phyloP scores from a whole-genome alignment of 1,140 invertebrate genomes.

The Charaxes varanes region DNA sequence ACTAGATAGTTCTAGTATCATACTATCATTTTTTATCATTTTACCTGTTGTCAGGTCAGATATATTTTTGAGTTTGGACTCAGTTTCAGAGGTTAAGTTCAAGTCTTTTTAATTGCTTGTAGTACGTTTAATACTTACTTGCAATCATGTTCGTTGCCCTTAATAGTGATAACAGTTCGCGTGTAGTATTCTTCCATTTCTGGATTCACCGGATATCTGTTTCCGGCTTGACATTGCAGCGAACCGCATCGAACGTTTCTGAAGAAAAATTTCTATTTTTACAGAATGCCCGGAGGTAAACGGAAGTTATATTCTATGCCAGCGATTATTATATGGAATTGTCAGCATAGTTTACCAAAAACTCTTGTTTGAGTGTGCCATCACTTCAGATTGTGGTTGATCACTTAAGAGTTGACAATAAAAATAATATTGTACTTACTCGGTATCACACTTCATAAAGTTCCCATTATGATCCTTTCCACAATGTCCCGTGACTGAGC shows the following conservation, averaged over 20 bases:
- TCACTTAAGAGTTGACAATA: neutral
- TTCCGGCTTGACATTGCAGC: constrained; percentile 91
- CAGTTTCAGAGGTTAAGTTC: too few species aligned
- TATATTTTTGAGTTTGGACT: too few species aligned
- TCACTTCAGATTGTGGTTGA: neutral
- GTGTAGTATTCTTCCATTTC: constrained; percentile 88
- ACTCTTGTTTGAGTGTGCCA: neutral
- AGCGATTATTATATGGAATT: too few species aligned
- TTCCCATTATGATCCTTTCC: constrained; percentile 85
- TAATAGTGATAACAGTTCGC: constrained; percentile 89
- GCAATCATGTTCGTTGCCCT: constrained; percentile 91
- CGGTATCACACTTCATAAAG: constrained; percentile 89
- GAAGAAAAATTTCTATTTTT: constrained; percentile 13
- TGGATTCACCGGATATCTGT: constrained; percentile 82
- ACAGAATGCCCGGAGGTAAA: too few species aligned
- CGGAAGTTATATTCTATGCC: too few species aligned
- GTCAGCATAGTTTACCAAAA: too few species aligned
- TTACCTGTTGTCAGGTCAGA: too few species aligned
- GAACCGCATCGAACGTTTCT: constrained; percentile 93
- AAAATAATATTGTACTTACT: constrained; percentile 78
- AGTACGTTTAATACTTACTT: too few species aligned
- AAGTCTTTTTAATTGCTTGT: too few species aligned
- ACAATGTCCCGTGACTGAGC: constrained; percentile 94
- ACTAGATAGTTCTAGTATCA: too few species aligned
- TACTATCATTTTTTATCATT: too few species aligned